Evolutionary conservation across 1,140 invertebrate species (phyloP).

Genomic region (Drosophila arawakana): DNA sequence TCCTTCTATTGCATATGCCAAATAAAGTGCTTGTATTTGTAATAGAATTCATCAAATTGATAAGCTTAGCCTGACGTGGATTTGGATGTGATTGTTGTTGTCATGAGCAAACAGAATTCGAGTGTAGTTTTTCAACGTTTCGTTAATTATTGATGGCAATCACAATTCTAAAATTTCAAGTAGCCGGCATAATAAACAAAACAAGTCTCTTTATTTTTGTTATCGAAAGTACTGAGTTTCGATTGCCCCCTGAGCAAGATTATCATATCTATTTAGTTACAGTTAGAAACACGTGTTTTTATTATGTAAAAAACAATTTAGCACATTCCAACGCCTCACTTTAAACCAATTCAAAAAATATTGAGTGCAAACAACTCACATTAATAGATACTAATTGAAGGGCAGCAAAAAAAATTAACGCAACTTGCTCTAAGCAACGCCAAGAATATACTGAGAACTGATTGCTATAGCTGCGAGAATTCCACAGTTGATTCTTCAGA

Average conservation of each 20-base stretch:
- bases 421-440: neutral
- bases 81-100: neutral
- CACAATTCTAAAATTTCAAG: neutral
- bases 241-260: too few species aligned
- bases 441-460: constrained; percentile 28
- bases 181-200: neutral
- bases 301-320: constrained; percentile 19
- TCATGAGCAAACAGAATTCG: neutral
- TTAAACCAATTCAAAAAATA: constrained; percentile 12
- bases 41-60: constrained; percentile 16
- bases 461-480: constrained; percentile 11
- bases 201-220: too few species aligned
- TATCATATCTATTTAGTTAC: too few species aligned
- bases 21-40: constrained; percentile 25
- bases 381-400: constrained; percentile 11
- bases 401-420: neutral
- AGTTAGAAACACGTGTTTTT: constrained; percentile 14
- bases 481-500: neutral
- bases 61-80: constrained; percentile 14
- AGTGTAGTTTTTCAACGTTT: neutral
- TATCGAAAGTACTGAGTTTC: too few species aligned
- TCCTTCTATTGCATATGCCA: constrained; percentile 17
- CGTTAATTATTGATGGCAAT: constrained; percentile 12
- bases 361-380: constrained; percentile 33
- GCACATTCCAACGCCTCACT: constrained; percentile 1